Base-by-base conservation (phyloP, 1,140 invertebrate genomes). In the Pinna nobilis region DNA sequence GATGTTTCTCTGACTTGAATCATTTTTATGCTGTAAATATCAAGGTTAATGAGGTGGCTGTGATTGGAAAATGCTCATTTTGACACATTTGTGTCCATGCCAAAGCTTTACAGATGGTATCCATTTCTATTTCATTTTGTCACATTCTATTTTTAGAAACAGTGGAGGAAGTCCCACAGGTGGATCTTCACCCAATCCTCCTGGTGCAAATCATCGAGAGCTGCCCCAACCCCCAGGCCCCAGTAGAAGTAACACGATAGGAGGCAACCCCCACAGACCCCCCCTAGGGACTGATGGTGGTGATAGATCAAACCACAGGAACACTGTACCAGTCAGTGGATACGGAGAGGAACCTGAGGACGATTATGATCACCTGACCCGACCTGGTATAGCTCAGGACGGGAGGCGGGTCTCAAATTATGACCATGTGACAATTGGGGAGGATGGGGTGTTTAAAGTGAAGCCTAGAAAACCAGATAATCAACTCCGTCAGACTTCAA, bases 301-400 rank as follows among this genome's bases (percentile, higher is more conserved):
- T 13, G 55, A 59, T 13, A 11, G 18, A 3, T n/a, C 4, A 2
- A 59, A 59, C 30, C 33, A 59, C 30, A 59, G 55, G 30, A 63
- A 63, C 25, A 63, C 59, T 3, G 25, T 63, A 15, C 35, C 35
- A 28, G 59, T 30, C 13, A 20, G 20, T 2, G 20, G n/a, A 44
- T 9, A 30, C 32, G 37, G 35, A 13, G 51, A 74, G 41, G 72
- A 70, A 1, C 57, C 73, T 15, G 57, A 60, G n/a, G 65, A 76
- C 35, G 79, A 77, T 32, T 84, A 84, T 37, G 82, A 84, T 39
- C 82, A 82, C 74, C 70, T 84, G 15, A 68, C 47, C 18, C 67
- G 70, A 1, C 23, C 57, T 20, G 70, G 47, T 33, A 63, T 47
- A 18, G 55, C 53, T 3, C 60, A 18, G 47, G 28, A n/a, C 3